Conservation (phyloP, 2,888 invertebrate species). For the Eurytoma californica region DNA sequence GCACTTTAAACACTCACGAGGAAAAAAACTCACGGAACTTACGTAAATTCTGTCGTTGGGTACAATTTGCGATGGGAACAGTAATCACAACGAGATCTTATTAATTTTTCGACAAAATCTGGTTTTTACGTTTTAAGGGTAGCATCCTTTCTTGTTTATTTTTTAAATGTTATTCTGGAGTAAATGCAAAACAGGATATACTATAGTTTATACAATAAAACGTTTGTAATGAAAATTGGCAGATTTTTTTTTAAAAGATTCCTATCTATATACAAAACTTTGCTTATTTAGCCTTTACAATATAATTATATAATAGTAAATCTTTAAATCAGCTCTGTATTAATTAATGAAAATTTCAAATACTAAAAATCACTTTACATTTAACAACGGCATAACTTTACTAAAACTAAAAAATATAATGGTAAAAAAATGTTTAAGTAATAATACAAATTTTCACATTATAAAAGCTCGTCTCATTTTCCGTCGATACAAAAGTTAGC, state of each 20-base stretch:
- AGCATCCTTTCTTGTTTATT: slow-evolving; percentile 6
- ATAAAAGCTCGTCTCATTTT: slow-evolving; percentile 14
- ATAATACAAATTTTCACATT: not conserved
- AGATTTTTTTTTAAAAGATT: slow-evolving; percentile 26
- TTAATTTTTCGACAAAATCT: slow-evolving; percentile 15
- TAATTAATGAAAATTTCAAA: slow-evolving; percentile 8
- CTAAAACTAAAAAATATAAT: not conserved
- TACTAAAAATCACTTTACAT: not conserved
- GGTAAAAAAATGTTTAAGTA: too few relatives aligned
- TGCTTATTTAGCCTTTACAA: slow-evolving; percentile 39
- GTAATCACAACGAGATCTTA: not conserved
- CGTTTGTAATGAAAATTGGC: slow-evolving; percentile 22
- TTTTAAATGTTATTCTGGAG: slow-evolving; percentile 19
- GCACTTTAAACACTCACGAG: slow-evolving; percentile 39
- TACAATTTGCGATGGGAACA: slow-evolving; percentile 23
- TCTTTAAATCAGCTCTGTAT: slow-evolving; percentile 15
- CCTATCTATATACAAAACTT: slow-evolving; percentile 50
- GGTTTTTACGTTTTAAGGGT: not conserved
- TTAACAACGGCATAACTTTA: not conserved
- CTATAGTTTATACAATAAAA: slow-evolving; percentile 36
- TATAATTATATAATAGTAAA: slow-evolving; percentile 20
- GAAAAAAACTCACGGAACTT: slow-evolving; percentile 34
- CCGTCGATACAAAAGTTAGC: slow-evolving; percentile 13
- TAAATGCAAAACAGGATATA: slow-evolving; percentile 36
- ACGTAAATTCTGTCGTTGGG: slow-evolving; percentile 7